Evolutionary conservation across 2,888 invertebrate genomes (phyloP).

Genomic region (Cryptops parisi): DNA sequence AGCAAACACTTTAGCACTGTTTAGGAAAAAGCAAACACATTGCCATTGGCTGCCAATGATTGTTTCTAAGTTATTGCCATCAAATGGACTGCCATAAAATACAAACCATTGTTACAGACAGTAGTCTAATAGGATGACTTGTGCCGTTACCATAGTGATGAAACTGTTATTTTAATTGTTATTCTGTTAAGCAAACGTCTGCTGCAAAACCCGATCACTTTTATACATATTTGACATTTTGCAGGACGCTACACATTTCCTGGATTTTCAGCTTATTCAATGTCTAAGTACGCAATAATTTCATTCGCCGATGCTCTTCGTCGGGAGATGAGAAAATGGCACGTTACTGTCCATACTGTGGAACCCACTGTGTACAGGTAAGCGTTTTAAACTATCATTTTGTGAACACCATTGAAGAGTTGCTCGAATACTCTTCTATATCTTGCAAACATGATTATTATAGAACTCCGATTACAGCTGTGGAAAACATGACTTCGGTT

Average conservation of each 20-base stretch:
- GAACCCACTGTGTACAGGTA: conserved; percentile 28
- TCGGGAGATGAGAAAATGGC: conserved; percentile 27
- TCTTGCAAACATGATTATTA: background rate
- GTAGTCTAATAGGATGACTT: too few species aligned
- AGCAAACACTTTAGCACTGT: too few species aligned
- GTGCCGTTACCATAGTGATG: too few species aligned
- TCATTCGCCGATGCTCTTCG: conserved; percentile 28
- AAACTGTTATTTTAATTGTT: too few species aligned
- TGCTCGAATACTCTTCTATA: too few species aligned
- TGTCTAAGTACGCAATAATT: conserved; percentile 27
- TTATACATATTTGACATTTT: background rate
- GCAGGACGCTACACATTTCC: conserved; percentile 26
- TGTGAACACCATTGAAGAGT: background rate
- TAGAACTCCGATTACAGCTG: conserved; percentile 24
- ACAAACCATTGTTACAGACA: too few species aligned
- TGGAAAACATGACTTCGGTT: conserved; percentile 20
- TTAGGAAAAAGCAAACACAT: too few species aligned
- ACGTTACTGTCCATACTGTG: conserved; percentile 24
- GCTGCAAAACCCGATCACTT: too few species aligned
- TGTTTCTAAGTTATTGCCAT: too few species aligned
- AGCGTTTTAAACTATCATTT: conserved; percentile 9
- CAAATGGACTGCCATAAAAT: too few species aligned
- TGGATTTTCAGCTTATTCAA: conserved; percentile 27
- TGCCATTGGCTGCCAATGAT: too few species aligned
- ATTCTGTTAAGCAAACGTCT: too few species aligned